Conservation (phyloP, 2,888 invertebrate species). For the Rotaria sp. region DNA sequence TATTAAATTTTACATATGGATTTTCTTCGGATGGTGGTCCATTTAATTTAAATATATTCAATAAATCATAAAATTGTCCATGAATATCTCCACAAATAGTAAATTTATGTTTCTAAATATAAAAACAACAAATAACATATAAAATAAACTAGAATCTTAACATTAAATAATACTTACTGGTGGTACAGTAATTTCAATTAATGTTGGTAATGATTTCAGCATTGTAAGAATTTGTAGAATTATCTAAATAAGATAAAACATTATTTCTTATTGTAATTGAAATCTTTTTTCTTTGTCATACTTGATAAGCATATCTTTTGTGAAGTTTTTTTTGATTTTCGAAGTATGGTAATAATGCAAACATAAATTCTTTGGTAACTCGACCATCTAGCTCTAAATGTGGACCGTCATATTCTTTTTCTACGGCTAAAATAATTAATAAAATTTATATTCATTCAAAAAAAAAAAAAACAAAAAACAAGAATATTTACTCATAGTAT, state of each 20-base stretch:
- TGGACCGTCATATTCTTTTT: conserved; percentile 87
- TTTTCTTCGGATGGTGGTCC: conserved; percentile 88
- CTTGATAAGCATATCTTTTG: conserved; percentile 79
- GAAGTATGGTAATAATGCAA: conserved; percentile 78
- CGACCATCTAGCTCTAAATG: conserved; percentile 63
- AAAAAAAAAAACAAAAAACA: conserved; percentile 60
- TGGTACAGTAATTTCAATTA: conserved; percentile 80
- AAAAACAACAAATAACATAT: not conserved
- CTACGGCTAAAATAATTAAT: conserved; percentile 58
- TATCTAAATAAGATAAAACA: conserved; percentile 64
- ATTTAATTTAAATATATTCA: conserved; percentile 92
- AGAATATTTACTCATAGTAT: conserved; percentile 69
- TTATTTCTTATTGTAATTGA: not conserved
- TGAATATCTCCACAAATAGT: conserved; percentile 98
- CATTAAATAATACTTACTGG: conserved; percentile 47
- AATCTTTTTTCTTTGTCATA: not conserved
- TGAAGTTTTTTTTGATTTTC: conserved; percentile 85
- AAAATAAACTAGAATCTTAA: no score
- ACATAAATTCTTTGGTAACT: conserved; percentile 80
- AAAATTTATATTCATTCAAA: no score
- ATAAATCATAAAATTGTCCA: conserved; percentile 93
- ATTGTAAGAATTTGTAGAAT: conserved; percentile 78
- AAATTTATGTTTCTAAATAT: conserved; percentile 68
- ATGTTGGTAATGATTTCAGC: conserved; percentile 73
- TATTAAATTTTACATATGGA: conserved; percentile 69